These are phyloP conservation scores for Drosophila paranaensis DNA, from an alignment of 2,888 invertebrate species.

Conservation along the genomic window DNA sequence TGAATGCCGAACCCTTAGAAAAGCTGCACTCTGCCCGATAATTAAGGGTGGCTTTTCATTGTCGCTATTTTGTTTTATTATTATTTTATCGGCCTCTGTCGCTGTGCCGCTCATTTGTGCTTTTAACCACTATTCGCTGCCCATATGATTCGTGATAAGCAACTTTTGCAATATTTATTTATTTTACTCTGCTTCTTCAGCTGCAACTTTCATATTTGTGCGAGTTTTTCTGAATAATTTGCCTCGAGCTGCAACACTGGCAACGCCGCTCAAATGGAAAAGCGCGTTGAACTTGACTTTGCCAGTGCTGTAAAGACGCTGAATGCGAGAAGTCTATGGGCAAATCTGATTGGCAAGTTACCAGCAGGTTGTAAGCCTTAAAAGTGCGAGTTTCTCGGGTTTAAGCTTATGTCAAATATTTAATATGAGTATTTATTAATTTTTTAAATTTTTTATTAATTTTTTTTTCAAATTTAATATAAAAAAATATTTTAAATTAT, in stretches of 20 bases:
- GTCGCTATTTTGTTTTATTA: background rate
- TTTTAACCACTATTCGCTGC: constrained; percentile 21
- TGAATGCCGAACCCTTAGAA: constrained; percentile 68
- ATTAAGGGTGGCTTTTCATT: constrained; percentile 45
- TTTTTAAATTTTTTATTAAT: background rate
- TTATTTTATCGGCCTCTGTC: background rate
- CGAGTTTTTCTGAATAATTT: background rate
- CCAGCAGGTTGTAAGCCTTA: background rate
- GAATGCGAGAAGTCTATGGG: background rate
- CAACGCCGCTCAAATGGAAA: background rate
- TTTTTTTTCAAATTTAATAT: background rate
- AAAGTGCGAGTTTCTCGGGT: background rate
- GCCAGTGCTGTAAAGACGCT: constrained; percentile 30
- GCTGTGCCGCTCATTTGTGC: constrained; percentile 7
- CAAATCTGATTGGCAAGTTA: background rate
- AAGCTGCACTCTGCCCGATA: constrained; percentile 47
- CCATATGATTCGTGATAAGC: constrained; percentile 27
- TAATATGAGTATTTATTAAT: background rate
- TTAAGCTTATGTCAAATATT: background rate
- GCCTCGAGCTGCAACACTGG: constrained; percentile 3
- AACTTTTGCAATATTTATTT: constrained; percentile 16
- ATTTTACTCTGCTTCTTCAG: background rate
- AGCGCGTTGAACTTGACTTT: constrained; percentile 15
- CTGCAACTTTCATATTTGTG: background rate
- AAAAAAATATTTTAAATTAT: background rate